Base-by-base conservation (phyloP, 1,140 invertebrate genomes). In the Papilio dardanus region DNA sequence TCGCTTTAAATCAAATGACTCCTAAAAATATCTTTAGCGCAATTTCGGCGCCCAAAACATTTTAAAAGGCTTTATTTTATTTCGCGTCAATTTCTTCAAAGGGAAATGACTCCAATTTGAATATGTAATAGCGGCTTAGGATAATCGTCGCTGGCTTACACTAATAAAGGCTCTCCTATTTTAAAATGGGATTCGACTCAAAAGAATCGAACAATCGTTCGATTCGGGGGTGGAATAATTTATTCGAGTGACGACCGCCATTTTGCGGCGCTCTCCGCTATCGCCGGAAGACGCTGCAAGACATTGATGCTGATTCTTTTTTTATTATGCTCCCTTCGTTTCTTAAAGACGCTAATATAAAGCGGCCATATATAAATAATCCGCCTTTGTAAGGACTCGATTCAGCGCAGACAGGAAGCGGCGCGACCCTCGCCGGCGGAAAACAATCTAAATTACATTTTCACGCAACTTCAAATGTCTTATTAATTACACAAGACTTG, bases 401-500 rank as follows among this genome's bases (percentile, higher is more conserved):
- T 87, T 85, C 84, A 62, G 71, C 77, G 78, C 79, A 86, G 85
- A 86, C 88, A 91, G 85, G 91, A 89, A 89, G 82, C 84, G 78
- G 62, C 66, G 78, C 78, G 87, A 85, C 91, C 89, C 89, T 88
- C 88, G 81, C 79, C 83, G 79, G 80, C 80, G 81, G 84, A 91
- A 93, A 93, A 93, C 91, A 93, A 93, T 93, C 91, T 93, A 93
- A 93, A 93, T 93, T 93, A 93, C 91, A 92, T 93, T 93, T 93
- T 92, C 91, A 93, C 92, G 92, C 92, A 92, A 93, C 92, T 93
- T 92, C 90, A 93, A 92, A 93, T 92, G 91, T 93, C 92, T 93
- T 93, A 93, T 93, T 93, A 93, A 93, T 93, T 93, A 88, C 90
- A 78, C 82, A 82, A 82, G 92, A 93, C 91, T 93, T 91, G 90